Evolutionary conservation across 30 jellyfish, hydroid and myxozoan genomes (phyloP), one percentile per base, ranked within the genome.

Genomic region (Cassiopea xamachana): DNA sequence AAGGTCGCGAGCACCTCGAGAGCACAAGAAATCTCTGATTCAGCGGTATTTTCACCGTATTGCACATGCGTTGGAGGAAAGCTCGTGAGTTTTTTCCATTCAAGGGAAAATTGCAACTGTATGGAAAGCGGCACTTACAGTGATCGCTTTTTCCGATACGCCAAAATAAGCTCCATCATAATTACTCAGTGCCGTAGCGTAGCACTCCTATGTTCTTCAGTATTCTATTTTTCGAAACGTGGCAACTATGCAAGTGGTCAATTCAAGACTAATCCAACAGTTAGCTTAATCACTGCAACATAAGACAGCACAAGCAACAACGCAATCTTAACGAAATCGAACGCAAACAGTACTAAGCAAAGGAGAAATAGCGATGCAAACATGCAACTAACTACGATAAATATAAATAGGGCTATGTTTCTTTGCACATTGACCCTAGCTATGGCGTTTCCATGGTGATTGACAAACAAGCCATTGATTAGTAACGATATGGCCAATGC

Each of bases 251-350:
- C 15, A 64, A 17, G 74, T 2, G 27, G 74, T 77, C 48, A 89
- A 71, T 81, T 80, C 1, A 83, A 1, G 47, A 77, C 43, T 6
- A 79, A 75, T 7, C 81, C 70, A 8, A 90, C 48, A 18, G 78
- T 17, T 27, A 96, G 81, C 79, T 89, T 96, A 1, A 92, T 82
- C 62, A 96, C 46, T n/a, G 87, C 93, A 49, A 89, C 86, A 76
- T 96, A 96, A 12, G 93, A 92, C 80, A 72, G 16, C 12, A 91
- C 94, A 48, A 96, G 71, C 12, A 97, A 92, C 69, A 92, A 71
- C 1, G 97, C 91, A 43, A 91, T 88, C 77, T 92, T 96, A 2
- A 92, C 97, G 83, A 91, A 96, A 73, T 91, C 97, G 46, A 92
- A 75, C 1, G 99, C 98, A 77, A 87, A 91, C 5, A 91, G 74